Evolutionary conservation across 2,888 invertebrate genomes (phyloP), one percentile per base, ranked within the genome.

Genomic region (Diogma glabrata): DNA sequence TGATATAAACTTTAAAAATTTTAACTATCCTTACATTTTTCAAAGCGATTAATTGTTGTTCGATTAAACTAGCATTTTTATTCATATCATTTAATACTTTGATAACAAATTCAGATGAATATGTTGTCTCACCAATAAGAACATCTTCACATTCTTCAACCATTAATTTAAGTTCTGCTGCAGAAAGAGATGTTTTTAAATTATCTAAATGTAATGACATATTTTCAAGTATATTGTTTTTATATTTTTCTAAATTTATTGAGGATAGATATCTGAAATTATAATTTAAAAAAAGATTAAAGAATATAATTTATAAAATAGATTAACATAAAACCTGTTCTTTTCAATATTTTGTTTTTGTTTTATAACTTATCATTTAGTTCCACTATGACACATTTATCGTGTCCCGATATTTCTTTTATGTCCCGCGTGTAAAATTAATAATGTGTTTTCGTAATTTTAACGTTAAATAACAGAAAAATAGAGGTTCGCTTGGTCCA

Each of bases 51-150:
- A 69, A 52, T 46, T 66, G 62, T 28, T 59, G 55, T 6, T 60
- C 59, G 20, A 67, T 60, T 45, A 66, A 66, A 16, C 61, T 58
- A 0, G 67, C 59, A 3, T 62, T 58, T 0, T 57, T 55, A 23
- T 61, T 58, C 3, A 67, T 54, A 46, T 67, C 67, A n/a, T 59
- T 58, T 3, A 69, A 47, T 0, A 69, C 65, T 30, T 67, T 63
- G n/a, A 68, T 33, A 0, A 67, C 66, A 51, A 66, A 65, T 43
- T 63, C 61, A 50, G 69, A 69, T 1, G 68, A 68, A 54, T 64
- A 69, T n/a, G 60, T 59, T 17, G 64, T 67, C 10, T 68, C 67
- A 4, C 65, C 67, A 1, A 69, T 59, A 6, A 68, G 52, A n/a
- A 66, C 59, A 58, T 69, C 69, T 9, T 65, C 63, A 1, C 65